Base-by-base conservation (phyloP, 1,140 invertebrate species). In the Acromyrmex heyeri region DNA sequence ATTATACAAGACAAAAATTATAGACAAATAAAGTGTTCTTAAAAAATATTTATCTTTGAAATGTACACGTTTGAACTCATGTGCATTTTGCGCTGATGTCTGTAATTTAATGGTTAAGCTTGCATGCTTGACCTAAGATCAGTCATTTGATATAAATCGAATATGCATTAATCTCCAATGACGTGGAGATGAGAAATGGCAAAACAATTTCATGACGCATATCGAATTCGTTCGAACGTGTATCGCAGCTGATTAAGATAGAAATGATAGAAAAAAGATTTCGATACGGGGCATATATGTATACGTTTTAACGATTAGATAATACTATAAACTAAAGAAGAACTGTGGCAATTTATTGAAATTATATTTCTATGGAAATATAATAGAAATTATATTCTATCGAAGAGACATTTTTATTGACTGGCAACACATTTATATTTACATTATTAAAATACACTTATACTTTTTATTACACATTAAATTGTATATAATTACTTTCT, bases 201-300 rank as follows among this genome's bases (percentile, higher is more conserved):
- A 87, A 48, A 50, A 76, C 87, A 89, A 88, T 89, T 88, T 86
- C 64, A 86, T 61, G 87, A 24, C 67, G 82, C 75, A 86, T 88
- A 81, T 48, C 75, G 61, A 75, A 86, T 59, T 77, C 69, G 55
- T 65, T 86, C 55, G 7, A 21, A 27, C 8, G 18, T 18, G 48
- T 48, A 14, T 69, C 27, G 50, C 38, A 14, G 3, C 7, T 27
- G 48, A 82, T 27, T 61, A 73, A 61, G 14, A 48, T 61, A 50
- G 24, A 48, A 73, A 61, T 24, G 38, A 30, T 24, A 50, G 38
- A 48, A 34, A 61, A 30, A 59, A 48, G 18, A 59, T 70, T 38
- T 16, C 27, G 5, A 55, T 79, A 1, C 10, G 75, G 24, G 30
- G 2, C n/a, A 38, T 8, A 6, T 55, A n/a, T n/a, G n/a, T n/a